Conservation (phyloP, 2,888 invertebrate species). For the Heliconius sara region DNA sequence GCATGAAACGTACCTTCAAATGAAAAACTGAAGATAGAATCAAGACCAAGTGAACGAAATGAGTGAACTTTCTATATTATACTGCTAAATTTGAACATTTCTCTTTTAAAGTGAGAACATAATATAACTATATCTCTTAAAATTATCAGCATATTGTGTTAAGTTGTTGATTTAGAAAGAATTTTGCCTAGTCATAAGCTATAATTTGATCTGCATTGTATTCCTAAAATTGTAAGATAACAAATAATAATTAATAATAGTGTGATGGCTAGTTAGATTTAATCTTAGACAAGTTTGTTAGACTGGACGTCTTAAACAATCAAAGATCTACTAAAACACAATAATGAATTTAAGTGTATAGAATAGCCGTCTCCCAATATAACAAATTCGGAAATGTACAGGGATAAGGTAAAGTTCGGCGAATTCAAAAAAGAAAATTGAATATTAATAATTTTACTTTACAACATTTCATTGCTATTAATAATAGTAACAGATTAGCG, state of each 20-base stretch:
- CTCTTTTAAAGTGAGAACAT: constrained; percentile 32
- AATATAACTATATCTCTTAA: constrained; percentile 31
- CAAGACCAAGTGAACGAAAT: constrained; percentile 29
- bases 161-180: constrained; percentile 72
- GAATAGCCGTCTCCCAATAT: constrained; percentile 54
- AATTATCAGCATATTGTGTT: constrained; percentile 54
- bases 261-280: constrained; percentile 64
- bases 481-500: constrained; percentile 52
- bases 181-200: constrained; percentile 82
- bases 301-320: constrained; percentile 46
- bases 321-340: constrained; percentile 37
- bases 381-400: constrained; percentile 84
- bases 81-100: constrained; percentile 25
- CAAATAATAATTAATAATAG: constrained; percentile 61
- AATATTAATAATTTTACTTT: constrained; percentile 53
- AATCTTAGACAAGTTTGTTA: constrained; percentile 55
- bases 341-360: constrained; percentile 48
- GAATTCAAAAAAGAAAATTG: constrained; percentile 53
- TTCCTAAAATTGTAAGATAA: constrained; percentile 70
- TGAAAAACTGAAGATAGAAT: constrained; percentile 23
- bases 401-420: constrained; percentile 73
- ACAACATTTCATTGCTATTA: constrained; percentile 53
- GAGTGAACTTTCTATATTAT: constrained; percentile 23
- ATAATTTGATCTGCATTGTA: constrained; percentile 72
- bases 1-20: constrained; percentile 46